Percentiles rank a stretch among this genome's conserved stretches.
These are phyloP conservation scores for Heliconius melpomene DNA, from an alignment of 1,140 invertebrate genomes.

Conservation along the genomic window DNA sequence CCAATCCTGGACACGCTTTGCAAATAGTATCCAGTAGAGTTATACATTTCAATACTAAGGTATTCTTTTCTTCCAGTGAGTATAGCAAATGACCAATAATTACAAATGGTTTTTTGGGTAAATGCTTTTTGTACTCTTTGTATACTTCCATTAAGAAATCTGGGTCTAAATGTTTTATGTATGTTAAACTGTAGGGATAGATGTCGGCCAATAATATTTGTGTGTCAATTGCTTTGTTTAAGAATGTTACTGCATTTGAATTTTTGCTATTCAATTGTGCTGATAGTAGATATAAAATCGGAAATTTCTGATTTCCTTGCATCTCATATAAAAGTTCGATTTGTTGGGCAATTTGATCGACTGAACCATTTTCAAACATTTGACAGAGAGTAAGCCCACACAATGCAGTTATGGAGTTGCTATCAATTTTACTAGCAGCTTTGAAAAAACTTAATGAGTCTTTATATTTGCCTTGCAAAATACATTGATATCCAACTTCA, in stretches of 20 bases:
- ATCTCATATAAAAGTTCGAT: conserved; percentile 93
- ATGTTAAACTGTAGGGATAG: conserved; percentile 87
- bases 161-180: conserved; percentile 90
- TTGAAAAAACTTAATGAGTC: conserved; percentile 91
- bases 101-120: conserved; percentile 83
- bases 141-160: conserved; percentile 92
- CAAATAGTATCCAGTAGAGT: conserved; percentile 87
- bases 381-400: conserved; percentile 92
- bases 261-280: conserved; percentile 85
- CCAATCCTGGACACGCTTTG: conserved; percentile 91
- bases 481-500: conserved; percentile 91
- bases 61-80: conserved; percentile 70
- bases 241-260: conserved; percentile 82
- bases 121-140: conserved; percentile 88
- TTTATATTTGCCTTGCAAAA: conserved; percentile 86
- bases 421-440: conserved; percentile 90
- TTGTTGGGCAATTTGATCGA: conserved; percentile 89
- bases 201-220: conserved; percentile 85
- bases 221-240: conserved; percentile 87
- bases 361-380: conserved; percentile 83
- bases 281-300: conserved; percentile 86
- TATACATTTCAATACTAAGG: conserved; percentile 79
- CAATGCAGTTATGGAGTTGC: conserved; percentile 89
- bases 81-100: conserved; percentile 75
- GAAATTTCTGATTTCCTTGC: conserved; percentile 83